A percentile compares a stretch with the other conserved stretches of the same genome.
phyloP scores from a whole-genome alignment of 2,797 vertebrate genomes.

The Peromyscus melanophrys region DNA sequence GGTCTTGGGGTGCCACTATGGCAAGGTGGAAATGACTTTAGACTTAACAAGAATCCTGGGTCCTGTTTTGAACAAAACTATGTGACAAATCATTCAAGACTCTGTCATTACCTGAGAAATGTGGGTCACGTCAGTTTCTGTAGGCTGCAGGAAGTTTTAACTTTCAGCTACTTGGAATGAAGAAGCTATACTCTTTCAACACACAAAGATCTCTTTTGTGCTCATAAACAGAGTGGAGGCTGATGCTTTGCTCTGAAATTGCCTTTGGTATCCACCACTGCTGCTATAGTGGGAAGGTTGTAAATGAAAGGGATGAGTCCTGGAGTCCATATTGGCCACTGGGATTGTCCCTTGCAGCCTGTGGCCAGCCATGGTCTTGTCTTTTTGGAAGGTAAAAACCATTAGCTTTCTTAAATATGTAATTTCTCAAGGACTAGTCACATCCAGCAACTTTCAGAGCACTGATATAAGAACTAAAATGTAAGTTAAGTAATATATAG shows the following conservation, averaged over 20 bases:
- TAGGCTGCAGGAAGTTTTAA: neutral
- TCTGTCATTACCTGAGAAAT: neutral
- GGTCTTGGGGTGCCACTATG: neutral
- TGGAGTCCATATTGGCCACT: neutral
- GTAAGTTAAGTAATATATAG: conserved; percentile 6
- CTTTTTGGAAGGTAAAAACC: neutral
- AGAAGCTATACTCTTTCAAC: neutral
- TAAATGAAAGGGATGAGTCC: neutral
- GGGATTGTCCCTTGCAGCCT: neutral
- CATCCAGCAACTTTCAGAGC: neutral
- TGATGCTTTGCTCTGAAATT: neutral
- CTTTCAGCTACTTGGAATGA: neutral
- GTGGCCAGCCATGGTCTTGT: neutral
- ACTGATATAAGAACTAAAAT: neutral
- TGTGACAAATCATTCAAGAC: neutral
- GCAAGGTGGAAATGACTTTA: neutral
- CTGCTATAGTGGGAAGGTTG: neutral
- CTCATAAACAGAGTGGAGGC: neutral
- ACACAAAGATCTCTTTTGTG: neutral
- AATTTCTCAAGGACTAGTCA: neutral
- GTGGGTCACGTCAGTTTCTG: neutral
- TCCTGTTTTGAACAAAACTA: neutral
- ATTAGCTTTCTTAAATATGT: neutral
- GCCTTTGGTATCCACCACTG: neutral
- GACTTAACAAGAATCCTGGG: neutral